Evolutionary conservation across 35 echinoderm and acorn worm genomes (phyloP).

Genomic region (Stichopus chloronotus): DNA sequence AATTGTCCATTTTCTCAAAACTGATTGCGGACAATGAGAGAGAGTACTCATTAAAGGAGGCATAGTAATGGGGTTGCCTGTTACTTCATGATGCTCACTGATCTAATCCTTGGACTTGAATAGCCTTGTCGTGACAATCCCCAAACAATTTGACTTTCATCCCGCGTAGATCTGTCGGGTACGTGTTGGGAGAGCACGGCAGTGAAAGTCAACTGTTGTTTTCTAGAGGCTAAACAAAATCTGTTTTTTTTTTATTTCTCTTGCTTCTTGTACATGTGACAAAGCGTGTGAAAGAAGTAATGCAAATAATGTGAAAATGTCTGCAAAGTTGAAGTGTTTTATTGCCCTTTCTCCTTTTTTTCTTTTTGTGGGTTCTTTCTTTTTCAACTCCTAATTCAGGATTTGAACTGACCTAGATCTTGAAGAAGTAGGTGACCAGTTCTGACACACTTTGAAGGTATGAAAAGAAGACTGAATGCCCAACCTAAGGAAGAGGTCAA

Average conservation of each 20-base stretch:
- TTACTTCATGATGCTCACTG: not conserved
- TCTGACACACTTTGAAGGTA: not conserved
- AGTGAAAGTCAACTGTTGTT: too few species aligned
- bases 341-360: not conserved
- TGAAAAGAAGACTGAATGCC: not conserved
- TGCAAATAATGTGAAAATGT: not conserved
- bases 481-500: not conserved
- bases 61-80: not conserved
- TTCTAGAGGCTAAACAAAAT: not conserved
- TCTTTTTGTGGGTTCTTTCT: not conserved
- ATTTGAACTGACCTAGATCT: constrained; percentile 13
- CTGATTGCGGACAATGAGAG: not conserved
- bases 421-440: not conserved
- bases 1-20: not conserved
- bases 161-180: too few species aligned
- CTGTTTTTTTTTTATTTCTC: not conserved
- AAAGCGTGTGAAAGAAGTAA: not conserved
- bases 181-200: too few species aligned
- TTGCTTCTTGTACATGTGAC: not conserved
- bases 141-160: too few species aligned
- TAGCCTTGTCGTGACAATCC: too few species aligned
- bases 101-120: too few species aligned
- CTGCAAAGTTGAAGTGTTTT: not conserved
- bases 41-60: not conserved
- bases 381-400: not conserved